Conservation (phyloP, 2,113 vertebrate species). For the Ciconia boyciana region DNA sequence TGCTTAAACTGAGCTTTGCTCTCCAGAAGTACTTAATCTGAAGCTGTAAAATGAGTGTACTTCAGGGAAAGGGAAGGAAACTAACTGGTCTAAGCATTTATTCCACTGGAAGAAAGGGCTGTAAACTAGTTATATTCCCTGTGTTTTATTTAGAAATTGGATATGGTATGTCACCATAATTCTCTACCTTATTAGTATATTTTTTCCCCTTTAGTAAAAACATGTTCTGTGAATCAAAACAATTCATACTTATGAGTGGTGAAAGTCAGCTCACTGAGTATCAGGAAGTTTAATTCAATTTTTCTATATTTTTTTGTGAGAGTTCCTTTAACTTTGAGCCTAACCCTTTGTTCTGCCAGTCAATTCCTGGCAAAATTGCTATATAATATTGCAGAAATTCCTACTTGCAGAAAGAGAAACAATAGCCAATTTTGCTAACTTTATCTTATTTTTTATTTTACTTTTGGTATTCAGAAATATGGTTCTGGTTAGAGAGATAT, state of each 20-base stretch:
- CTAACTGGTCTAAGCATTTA: neutral
- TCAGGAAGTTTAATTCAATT: neutral
- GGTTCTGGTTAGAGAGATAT: neutral
- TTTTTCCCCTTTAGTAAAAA: neutral
- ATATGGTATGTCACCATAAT: neutral
- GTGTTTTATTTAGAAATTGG: neutral
- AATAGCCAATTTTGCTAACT: neutral
- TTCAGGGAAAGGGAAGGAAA: neutral
- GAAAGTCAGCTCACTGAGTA: neutral
- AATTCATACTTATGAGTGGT: neutral
- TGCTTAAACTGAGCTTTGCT: neutral
- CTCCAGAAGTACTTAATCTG: neutral
- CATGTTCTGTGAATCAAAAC: neutral
- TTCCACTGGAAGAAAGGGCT: neutral
- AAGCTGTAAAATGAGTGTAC: neutral
- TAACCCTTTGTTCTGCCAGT: neutral
- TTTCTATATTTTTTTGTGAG: neutral
- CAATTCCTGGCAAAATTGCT: neutral
- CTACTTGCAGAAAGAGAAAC: neutral
- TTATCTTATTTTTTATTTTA: neutral
- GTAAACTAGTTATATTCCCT: neutral
- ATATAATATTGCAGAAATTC: neutral
- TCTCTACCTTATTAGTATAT: neutral
- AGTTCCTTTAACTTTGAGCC: neutral
- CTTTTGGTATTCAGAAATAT: neutral